These are phyloP conservation scores for Apodemia hepburni DNA, from an alignment of 2,888 invertebrate genomes.

Conservation along the genomic window DNA sequence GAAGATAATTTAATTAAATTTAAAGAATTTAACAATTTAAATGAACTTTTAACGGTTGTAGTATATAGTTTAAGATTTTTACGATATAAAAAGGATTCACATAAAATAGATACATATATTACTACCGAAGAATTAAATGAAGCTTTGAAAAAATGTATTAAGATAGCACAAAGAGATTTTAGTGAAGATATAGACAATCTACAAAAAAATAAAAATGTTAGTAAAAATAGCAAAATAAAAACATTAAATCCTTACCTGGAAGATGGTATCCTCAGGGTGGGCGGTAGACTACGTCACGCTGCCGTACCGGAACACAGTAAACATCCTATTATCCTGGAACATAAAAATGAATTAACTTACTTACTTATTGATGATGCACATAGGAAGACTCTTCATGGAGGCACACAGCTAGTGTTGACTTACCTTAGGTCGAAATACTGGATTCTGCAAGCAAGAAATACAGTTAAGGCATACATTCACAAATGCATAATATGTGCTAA, in stretches of 20 bases:
- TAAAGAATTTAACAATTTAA: not conserved
- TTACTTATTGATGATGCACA: slow-evolving; percentile 31
- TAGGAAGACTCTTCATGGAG: slow-evolving; percentile 29
- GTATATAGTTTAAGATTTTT: not conserved
- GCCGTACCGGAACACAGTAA: slow-evolving; percentile 23
- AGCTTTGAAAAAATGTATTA: slow-evolving; percentile 9
- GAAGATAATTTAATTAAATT: not conserved
- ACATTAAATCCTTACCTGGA: slow-evolving; percentile 32
- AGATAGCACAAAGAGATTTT: not conserved
- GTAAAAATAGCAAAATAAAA: slow-evolving; percentile 27
- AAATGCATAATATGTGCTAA: not conserved
- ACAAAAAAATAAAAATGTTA: slow-evolving; percentile 18
- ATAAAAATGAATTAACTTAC: slow-evolving; percentile 28
- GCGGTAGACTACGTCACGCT: slow-evolving; percentile 22
- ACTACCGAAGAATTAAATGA: not conserved
- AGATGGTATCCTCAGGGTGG: slow-evolving; percentile 18
- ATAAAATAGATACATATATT: not conserved
- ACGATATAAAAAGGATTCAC: not conserved
- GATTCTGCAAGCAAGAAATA: slow-evolving; percentile 10
- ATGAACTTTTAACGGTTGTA: not conserved
- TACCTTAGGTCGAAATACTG: slow-evolving; percentile 10
- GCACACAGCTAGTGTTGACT: slow-evolving; percentile 22
- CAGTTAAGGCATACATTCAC: not conserved
- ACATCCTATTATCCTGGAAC: slow-evolving; percentile 32
- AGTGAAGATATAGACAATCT: not conserved